Evolutionary conservation across 2,113 vertebrate genomes (phyloP), one percentile per base, ranked within the genome.

Genomic region (Syngnathus scovelli): DNA sequence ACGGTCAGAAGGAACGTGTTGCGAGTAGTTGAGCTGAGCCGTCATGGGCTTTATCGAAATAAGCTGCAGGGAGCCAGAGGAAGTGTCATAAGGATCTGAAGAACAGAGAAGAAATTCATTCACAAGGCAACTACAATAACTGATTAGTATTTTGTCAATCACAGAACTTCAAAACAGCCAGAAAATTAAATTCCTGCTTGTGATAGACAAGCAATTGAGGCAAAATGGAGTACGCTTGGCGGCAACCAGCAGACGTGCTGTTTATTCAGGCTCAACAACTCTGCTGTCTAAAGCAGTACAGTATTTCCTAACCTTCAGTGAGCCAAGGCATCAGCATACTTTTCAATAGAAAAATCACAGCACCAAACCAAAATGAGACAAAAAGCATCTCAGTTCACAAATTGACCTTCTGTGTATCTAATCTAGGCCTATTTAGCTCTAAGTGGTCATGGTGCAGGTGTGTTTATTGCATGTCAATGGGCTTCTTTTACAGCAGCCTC

Each of bases 11-110:
- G 93, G 92, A 0, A 90, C 78, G 11, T 93, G 92, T 0, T 94
- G 95, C 7, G 90, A 92, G 83, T 91, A 91, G 73, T 79, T 86
- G 68, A 92, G 81, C 0, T 93, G 93, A 0, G 94, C 89, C 0
- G 85, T 85, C 66, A 93, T 84, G 0, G 95, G 94, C 82, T 98
- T 99, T 84, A 98, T 93, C 6, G 95, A 93, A 7, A 98, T 93
- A 43, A 99, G 93, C 85, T 98, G 95, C 77, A 99, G 93, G 0
- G 96, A 99, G 64, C 97, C 97, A 7, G 95, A 98, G 8, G 96
- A 97, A 0, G 93, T 93, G 87, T 99, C 94, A 0, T 97, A 98
- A 49, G 92, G 93, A 85, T 98, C 97, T 37, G 89, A 64, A 78
- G 76, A 85, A 81, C 69, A 89, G 70, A 78, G 70, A 78, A 66